Percentiles rank a stretch among this genome's conserved stretches.
phyloP scores from a whole-genome alignment of 2,797 vertebrate species.

The Oryzias sinensis region DNA sequence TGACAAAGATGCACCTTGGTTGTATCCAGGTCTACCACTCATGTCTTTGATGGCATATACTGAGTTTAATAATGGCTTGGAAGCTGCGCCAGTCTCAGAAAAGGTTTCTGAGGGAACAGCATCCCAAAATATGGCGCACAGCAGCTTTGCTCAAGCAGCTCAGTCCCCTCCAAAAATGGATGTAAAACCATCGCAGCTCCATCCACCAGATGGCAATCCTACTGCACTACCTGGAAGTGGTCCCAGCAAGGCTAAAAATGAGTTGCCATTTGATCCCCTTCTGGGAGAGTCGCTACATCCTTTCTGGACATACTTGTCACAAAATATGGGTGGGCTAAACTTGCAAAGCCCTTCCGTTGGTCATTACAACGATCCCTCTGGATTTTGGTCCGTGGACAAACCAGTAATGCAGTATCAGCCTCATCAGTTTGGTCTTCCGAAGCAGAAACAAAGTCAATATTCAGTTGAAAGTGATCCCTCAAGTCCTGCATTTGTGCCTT shows the following conservation, averaged over 20 bases:
- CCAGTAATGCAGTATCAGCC: conserved; percentile 2
- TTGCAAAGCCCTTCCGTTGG: not conserved
- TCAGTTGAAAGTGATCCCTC: not conserved
- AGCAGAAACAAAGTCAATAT: not conserved
- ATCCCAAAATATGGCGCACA: not conserved
- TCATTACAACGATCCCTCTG: not conserved
- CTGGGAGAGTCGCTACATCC: not conserved
- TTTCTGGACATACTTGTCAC: conserved; percentile 8
- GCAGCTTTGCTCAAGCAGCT: not conserved
- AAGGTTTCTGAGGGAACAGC: not conserved
- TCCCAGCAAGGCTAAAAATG: conserved; percentile 2
- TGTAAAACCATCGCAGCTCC: conserved; percentile 20
- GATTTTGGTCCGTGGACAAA: conserved; percentile 1
- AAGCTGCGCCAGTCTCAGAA: not conserved
- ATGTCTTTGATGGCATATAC: conserved; percentile 1
- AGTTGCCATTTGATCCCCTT: conserved; percentile 1
- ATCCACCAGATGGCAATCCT: conserved; percentile 45
- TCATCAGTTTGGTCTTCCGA: conserved; percentile 1
- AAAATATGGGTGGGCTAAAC: not conserved
- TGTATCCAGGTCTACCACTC: conserved; percentile 20
- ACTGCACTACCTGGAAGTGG: conserved; percentile 3
- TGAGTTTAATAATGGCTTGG: conserved; percentile 2
- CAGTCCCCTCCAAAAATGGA: conserved; percentile 6
- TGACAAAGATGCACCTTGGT: not conserved
- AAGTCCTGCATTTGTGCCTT: conserved; percentile 3